phyloP scores from a whole-genome alignment of 2,888 invertebrate species.

The Rotaria magnacalcarata region DNA sequence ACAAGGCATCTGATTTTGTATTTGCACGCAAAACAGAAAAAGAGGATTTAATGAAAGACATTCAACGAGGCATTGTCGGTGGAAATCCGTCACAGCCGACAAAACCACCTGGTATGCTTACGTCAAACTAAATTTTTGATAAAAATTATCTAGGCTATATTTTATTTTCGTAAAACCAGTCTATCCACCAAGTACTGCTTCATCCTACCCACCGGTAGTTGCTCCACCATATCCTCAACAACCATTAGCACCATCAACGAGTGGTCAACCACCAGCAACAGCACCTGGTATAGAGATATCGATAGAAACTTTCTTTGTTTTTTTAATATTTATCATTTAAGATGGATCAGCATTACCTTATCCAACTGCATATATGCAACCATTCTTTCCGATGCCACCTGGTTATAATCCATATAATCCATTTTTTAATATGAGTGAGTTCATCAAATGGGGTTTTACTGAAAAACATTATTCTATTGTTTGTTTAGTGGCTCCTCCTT shows the following conservation, averaged over 20 bases:
- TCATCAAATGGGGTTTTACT: neutral
- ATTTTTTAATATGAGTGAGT: slow-evolving; percentile 11
- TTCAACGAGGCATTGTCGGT: slow-evolving; percentile 66
- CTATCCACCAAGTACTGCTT: neutral
- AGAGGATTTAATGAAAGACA: slow-evolving; percentile 88
- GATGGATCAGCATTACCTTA: neutral
- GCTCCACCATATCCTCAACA: slow-evolving; percentile 6
- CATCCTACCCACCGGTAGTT: neutral
- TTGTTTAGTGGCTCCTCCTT: slow-evolving; percentile 4
- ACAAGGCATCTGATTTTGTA: slow-evolving; percentile 92
- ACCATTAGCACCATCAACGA: neutral
- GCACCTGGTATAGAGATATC: neutral
- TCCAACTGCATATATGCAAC: slow-evolving; percentile 17
- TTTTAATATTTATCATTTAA: neutral
- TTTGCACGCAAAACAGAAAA: slow-evolving; percentile 98
- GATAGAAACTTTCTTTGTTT: neutral
- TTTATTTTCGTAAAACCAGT: neutral
- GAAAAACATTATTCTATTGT: neutral
- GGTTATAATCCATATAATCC: slow-evolving; percentile 32
- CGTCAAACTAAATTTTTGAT: neutral
- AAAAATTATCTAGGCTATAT: neutral
- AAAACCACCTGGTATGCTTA: neutral
- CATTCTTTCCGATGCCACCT: slow-evolving; percentile 23
- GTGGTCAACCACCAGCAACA: neutral
- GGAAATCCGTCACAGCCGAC: neutral